A percentile compares a stretch with the other conserved stretches of the same genome.
These are phyloP conservation scores for Andrena minutula DNA, from an alignment of 2,888 invertebrate species.

Conservation along the genomic window DNA sequence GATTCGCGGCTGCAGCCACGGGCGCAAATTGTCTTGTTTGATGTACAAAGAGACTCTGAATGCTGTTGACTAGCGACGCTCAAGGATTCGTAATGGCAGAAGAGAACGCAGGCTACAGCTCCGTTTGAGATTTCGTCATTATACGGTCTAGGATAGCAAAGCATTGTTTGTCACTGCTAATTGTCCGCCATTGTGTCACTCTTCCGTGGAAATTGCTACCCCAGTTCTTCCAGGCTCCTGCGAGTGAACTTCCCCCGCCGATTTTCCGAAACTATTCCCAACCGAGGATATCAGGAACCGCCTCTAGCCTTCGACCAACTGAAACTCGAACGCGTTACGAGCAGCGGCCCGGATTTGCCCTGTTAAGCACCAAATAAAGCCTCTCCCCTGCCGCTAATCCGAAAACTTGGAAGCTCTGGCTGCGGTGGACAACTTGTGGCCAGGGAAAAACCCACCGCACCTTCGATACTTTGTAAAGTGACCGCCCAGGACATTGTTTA, in stretches of 20 bases:
- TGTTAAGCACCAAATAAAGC: constrained; percentile 2
- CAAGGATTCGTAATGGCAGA: not conserved
- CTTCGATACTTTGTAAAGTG: constrained; percentile 6
- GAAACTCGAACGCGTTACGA: not conserved
- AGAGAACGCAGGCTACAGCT: not conserved
- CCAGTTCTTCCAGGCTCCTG: not conserved
- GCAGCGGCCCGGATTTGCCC: not conserved
- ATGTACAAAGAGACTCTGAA: not conserved
- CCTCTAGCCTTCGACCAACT: not conserved
- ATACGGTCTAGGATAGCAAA: not conserved
- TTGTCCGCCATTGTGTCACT: not conserved
- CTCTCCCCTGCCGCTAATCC: not conserved
- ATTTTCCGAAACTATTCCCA: not conserved
- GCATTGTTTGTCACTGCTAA: not conserved
- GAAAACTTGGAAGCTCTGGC: constrained; percentile 7
- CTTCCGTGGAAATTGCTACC: constrained; percentile 3
- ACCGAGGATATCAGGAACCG: not conserved
- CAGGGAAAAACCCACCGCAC: not conserved
- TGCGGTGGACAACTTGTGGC: not conserved
- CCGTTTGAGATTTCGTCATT: not conserved
- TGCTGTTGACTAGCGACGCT: not conserved
- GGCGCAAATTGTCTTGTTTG: constrained; percentile 1
- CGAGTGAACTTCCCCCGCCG: not conserved
- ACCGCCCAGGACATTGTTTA: constrained; percentile 32
- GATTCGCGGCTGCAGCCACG: not conserved